Conservation (phyloP, 2,113 vertebrate species). For the Podarcis muralis region DNA sequence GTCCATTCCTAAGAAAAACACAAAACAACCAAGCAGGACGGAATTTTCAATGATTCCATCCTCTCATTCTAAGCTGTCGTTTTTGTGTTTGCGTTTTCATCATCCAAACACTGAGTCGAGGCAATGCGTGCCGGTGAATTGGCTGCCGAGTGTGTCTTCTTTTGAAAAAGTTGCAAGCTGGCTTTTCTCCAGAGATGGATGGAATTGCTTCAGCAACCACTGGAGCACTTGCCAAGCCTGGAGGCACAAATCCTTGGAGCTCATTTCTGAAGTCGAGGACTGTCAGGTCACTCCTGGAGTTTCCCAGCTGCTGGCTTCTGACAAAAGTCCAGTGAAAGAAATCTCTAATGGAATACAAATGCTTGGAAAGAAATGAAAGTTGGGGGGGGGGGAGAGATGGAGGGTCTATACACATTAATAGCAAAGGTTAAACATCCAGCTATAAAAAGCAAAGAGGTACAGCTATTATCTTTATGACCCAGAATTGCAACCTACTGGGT, state of each 20-base stretch:
- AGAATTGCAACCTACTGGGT: background rate
- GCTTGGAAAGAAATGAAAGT: slow-evolving; percentile 53
- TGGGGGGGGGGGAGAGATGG: slow-evolving; percentile 2
- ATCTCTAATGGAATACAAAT: slow-evolving; percentile 53
- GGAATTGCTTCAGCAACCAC: slow-evolving; percentile 43
- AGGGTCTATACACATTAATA: slow-evolving; percentile 41
- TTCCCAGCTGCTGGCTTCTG: slow-evolving; percentile 60
- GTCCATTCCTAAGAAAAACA: background rate
- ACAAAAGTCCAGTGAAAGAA: slow-evolving; percentile 56
- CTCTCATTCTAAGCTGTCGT: slow-evolving; percentile 46
- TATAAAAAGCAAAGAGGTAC: background rate
- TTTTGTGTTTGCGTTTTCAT: slow-evolving; percentile 28
- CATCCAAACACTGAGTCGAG: background rate
- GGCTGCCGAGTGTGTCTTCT: slow-evolving; percentile 40
- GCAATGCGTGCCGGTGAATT: background rate
- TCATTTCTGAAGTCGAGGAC: slow-evolving; percentile 42
- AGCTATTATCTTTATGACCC: slow-evolving; percentile 10
- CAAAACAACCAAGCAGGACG: background rate
- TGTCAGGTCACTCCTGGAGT: slow-evolving; percentile 58
- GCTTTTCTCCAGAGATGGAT: slow-evolving; percentile 55
- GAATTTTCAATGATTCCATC: slow-evolving; percentile 23
- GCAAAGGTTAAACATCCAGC: slow-evolving; percentile 50
- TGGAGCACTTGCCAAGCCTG: slow-evolving; percentile 42
- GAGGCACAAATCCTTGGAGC: slow-evolving; percentile 57
- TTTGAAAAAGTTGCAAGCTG: slow-evolving; percentile 37